Evolutionary conservation across 1,140 invertebrate species (phyloP), one percentile per base, ranked within the genome.

Genomic region (Physella acuta): DNA sequence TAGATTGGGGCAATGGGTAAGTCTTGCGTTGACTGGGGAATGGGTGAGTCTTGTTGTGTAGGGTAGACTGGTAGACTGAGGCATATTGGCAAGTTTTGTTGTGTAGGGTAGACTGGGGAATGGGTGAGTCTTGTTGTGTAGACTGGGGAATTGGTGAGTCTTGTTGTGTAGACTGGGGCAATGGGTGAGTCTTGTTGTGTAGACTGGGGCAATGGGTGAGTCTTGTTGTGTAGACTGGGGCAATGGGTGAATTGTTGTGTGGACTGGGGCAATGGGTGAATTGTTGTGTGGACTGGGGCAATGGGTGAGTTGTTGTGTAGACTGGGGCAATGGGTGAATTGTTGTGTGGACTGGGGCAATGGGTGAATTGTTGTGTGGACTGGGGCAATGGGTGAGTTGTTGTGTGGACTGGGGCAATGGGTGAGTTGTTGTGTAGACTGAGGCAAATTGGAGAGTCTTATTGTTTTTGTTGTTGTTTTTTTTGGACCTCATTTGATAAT

Each of bases 81-180:
- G n/a, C n/a, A n/a, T n/a, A n/a, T n/a, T n/a, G n/a, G n/a, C n/a
- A n/a, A n/a, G n/a, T n/a, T n/a, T n/a, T n/a, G n/a, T n/a, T n/a
- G n/a, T n/a, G n/a, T n/a, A n/a, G n/a, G n/a, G n/a, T n/a, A n/a
- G n/a, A n/a, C n/a, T n/a, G n/a, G n/a, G n/a, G n/a, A n/a, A n/a
- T n/a, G n/a, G n/a, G n/a, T n/a, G n/a, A n/a, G n/a, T n/a, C n/a
- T n/a, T n/a, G n/a, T n/a, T n/a, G n/a, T n/a, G n/a, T n/a, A n/a
- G n/a, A n/a, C n/a, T n/a, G n/a, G n/a, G n/a, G n/a, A n/a, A n/a
- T n/a, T n/a, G n/a, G n/a, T n/a, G n/a, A n/a, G n/a, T n/a, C n/a
- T n/a, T n/a, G n/a, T n/a, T n/a, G n/a, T n/a, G n/a, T 98, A 55
- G 94, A 97, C 84, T 97, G 93, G 93, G 94, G 94, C 61, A 97